Conservation (phyloP, 2,113 vertebrate genomes). For the Ochotona princeps region DNA sequence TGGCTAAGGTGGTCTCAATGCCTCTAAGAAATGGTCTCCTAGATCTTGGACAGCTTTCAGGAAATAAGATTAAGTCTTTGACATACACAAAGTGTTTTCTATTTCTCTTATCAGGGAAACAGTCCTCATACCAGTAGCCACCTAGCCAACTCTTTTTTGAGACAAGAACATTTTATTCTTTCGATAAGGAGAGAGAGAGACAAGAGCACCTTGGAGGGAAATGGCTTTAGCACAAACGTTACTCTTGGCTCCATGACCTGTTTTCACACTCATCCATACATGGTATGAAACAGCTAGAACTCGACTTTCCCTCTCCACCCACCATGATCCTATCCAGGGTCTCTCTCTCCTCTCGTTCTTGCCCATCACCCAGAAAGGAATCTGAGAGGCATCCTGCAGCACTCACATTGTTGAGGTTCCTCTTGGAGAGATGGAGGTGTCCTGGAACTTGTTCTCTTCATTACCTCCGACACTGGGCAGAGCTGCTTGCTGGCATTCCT, state of each 20-base stretch:
- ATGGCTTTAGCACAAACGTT: neutral
- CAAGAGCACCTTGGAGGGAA: neutral
- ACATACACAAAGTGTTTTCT: neutral
- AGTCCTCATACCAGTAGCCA: neutral
- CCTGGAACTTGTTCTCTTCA: neutral
- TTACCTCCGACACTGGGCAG: too few species aligned
- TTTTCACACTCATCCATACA: neutral
- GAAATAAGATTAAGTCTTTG: neutral
- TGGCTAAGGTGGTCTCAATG: neutral
- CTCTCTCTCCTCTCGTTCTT: neutral
- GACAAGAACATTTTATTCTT: neutral
- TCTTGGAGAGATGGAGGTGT: neutral
- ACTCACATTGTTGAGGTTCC: neutral
- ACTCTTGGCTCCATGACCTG: neutral
- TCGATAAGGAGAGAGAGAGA: neutral
- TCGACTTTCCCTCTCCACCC: neutral
- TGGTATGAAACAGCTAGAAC: neutral
- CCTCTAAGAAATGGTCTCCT: neutral
- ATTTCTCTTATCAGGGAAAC: neutral
- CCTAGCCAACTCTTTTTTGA: neutral
- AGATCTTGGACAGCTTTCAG: neutral
- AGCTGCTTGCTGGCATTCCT: neutral
- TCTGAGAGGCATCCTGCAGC: neutral
- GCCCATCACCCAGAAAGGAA: neutral
- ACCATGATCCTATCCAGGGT: neutral